phyloP scores from a whole-genome alignment of 2,888 invertebrate species.

The Ceraclea dissimilis region DNA sequence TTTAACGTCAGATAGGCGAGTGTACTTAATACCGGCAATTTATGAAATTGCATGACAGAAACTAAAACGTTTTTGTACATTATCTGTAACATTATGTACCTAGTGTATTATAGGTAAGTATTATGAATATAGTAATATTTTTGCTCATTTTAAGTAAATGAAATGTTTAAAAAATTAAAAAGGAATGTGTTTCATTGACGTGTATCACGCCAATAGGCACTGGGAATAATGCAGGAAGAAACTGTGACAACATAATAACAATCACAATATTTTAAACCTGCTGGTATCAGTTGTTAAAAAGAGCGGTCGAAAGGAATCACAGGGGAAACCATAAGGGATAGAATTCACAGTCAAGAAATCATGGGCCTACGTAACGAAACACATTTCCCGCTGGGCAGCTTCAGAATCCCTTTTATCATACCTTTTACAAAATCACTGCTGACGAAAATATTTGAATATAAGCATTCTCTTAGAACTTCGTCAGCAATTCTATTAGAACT shows the following conservation, averaged over 20 bases:
- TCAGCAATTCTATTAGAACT: too few species aligned
- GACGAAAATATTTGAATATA: too few species aligned
- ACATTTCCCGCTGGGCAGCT: too few species aligned
- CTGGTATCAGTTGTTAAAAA: too few species aligned
- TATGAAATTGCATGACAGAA: neutral
- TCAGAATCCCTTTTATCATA: too few species aligned
- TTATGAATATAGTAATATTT: neutral
- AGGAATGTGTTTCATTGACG: neutral
- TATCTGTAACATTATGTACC: neutral
- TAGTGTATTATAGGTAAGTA: neutral
- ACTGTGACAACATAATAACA: neutral
- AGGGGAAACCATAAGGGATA: too few species aligned
- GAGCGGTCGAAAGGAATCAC: too few species aligned
- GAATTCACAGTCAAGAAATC: too few species aligned
- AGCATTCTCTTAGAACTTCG: too few species aligned
- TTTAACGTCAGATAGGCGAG: too few species aligned
- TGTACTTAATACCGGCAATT: neutral
- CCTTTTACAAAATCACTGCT: too few species aligned
- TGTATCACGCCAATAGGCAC: neutral
- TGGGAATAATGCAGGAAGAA: neutral
- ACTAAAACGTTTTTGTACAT: neutral
- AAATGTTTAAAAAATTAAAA: slow-evolving; percentile 1
- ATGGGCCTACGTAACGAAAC: too few species aligned
- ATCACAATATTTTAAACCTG: neutral
- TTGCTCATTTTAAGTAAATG: neutral